Conservation (phyloP, 2,888 invertebrate species). For the Chydorus sphaericus region DNA sequence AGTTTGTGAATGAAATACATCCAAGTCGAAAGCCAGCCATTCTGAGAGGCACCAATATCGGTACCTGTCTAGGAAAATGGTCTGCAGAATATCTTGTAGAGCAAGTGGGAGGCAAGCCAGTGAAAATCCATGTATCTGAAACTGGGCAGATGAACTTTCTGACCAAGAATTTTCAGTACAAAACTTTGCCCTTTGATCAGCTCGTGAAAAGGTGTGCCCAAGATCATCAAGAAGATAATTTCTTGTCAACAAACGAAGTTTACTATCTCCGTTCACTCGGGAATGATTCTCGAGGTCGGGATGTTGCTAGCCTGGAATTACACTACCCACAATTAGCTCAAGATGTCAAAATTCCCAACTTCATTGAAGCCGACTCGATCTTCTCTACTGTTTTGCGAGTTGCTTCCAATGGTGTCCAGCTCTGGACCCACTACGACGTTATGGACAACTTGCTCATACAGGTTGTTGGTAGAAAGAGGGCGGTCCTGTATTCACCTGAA, state of each 20-base stretch:
- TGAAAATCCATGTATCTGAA: conserved; percentile 35
- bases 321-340: conserved; percentile 34
- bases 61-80: conserved; percentile 33
- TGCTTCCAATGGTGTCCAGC: conserved; percentile 32
- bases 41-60: conserved; percentile 31
- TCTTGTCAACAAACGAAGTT: conserved; percentile 24
- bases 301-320: conserved; percentile 32
- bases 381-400: conserved; percentile 40
- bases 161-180: conserved; percentile 36
- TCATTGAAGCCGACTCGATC: conserved; percentile 29
- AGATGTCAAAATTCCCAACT: conserved; percentile 32
- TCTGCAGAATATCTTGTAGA: conserved; percentile 31
- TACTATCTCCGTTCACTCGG: conserved; percentile 32
- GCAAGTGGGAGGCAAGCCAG: conserved; percentile 27
- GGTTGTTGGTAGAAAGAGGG: conserved; percentile 33
- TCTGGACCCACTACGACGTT: conserved; percentile 43
- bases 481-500: conserved; percentile 34
- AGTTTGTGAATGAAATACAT: conserved; percentile 7
- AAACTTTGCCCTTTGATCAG: conserved; percentile 31
- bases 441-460: conserved; percentile 40
- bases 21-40: conserved; percentile 28
- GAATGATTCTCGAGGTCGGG: conserved; percentile 33
- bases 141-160: conserved; percentile 34
- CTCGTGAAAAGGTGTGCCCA: conserved; percentile 29
- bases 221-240: conserved; percentile 26